Base-by-base conservation (phyloP, 2,888 invertebrate genomes). In the Apodemia zela region DNA sequence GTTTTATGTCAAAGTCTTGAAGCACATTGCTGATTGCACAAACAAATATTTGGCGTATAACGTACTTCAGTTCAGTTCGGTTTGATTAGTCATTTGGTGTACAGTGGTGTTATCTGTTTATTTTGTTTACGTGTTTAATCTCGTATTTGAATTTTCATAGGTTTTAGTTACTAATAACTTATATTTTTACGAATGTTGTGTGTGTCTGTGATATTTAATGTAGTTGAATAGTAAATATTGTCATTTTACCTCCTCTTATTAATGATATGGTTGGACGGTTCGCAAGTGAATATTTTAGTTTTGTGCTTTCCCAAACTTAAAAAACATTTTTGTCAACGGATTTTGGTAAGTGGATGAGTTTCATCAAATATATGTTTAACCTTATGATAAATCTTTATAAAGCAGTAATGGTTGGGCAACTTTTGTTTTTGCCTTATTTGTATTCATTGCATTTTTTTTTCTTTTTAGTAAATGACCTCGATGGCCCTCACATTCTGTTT, bases 371-470 rank as follows among this genome's bases (percentile, higher is more conserved):
- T 29, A 29, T 29, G 25, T 29, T 57, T 25, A 15, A 15, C 13
- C 13, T 38, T 38, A 38, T 7, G 5, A 15, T 15, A 42, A 42
- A 42, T 25, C 7, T 29, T 29, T 6, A 8, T 25, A 57, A 29
- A 57, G 15, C 54, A n/a, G 29, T 29, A n/a, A 57, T 21, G 11
- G 21, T 21, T 18, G 8, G 21, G n/a, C 51, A 10, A 18, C 51
- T 51, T 51, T 51, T 18, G 21, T 51, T 18, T 21, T 17, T 51
- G 38, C 51, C 51, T 51, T 51, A 51, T 51, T 51, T 51, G 51
- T 13, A 67, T 63, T 68, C 70, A 68, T 72, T 66, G 65, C 64
- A 17, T 49, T 57, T 60, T 18, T 47, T 61, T 62, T 59, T n/a
- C 62, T 49, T 49, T 61, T 45, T 51, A 49, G 38, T 61, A 61